Evolutionary conservation across 2,888 invertebrate species (phyloP).

Genomic region (Drosophila helvetica): DNA sequence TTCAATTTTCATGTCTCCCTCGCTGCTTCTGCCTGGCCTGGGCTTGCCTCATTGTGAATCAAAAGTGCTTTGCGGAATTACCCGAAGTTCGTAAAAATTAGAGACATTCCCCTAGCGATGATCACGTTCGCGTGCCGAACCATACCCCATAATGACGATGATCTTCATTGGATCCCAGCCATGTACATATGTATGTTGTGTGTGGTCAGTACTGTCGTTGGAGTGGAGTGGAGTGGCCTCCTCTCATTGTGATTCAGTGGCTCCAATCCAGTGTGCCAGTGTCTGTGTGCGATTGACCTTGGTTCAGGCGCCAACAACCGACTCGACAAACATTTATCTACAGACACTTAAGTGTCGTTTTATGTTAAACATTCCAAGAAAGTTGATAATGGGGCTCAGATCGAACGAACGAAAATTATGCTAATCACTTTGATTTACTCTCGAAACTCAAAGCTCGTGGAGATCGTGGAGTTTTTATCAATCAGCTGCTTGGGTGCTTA

Average conservation of each 20-base stretch:
- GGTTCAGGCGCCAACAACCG: constrained; percentile 18
- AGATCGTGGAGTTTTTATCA: constrained; percentile 58
- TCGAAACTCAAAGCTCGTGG: not conserved
- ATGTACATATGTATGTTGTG: too few species aligned
- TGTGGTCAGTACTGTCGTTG: constrained; percentile 62
- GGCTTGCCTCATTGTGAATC: constrained; percentile 42
- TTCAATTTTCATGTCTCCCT: constrained; percentile 8
- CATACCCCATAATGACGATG: constrained; percentile 23
- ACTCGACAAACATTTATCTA: constrained; percentile 30
- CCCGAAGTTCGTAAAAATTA: constrained; percentile 75
- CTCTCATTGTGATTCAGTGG: constrained; percentile 38
- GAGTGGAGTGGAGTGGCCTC: constrained; percentile 47
- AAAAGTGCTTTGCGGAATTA: constrained; percentile 63
- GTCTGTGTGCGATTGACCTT: constrained; percentile 44
- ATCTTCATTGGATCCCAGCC: constrained; percentile 29
- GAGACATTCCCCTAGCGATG: constrained; percentile 40
- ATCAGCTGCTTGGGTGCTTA: constrained; percentile 33
- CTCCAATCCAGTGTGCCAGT: constrained; percentile 1
- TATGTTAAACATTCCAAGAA: constrained; percentile 77
- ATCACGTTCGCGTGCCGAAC: constrained; percentile 49
- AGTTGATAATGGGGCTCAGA: constrained; percentile 61
- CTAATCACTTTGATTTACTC: constrained; percentile 53
- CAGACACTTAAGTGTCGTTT: constrained; percentile 57
- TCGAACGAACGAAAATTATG: constrained; percentile 61
- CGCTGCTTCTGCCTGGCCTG: not conserved